Conservation (phyloP, 2,888 invertebrate species). For the Adelphocoris suturalis region DNA sequence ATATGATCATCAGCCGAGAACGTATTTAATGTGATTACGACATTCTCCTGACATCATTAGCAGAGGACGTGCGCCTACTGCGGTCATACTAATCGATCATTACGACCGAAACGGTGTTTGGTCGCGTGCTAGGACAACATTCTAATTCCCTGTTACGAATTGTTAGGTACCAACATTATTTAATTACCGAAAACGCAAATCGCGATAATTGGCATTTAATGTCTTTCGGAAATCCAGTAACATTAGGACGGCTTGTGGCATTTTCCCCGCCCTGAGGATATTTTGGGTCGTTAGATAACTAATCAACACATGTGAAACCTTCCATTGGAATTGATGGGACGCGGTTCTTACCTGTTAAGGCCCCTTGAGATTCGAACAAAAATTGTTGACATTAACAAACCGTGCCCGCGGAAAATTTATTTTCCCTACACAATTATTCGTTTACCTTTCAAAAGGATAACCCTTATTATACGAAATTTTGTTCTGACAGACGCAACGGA, state of each 20-base stretch:
- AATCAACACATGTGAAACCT: too few species aligned
- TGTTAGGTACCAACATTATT: neutral
- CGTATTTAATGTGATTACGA: neutral
- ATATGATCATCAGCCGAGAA: slow-evolving; percentile 10
- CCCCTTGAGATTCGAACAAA: too few species aligned
- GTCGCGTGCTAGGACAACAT: slow-evolving; percentile 29
- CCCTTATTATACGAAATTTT: too few species aligned
- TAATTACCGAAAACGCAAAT: slow-evolving; percentile 5
- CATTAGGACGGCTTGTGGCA: too few species aligned
- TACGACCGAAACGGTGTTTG: neutral
- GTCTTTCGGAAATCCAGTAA: neutral
- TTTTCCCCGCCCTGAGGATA: neutral
- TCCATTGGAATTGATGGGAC: too few species aligned
- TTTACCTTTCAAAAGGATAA: too few species aligned
- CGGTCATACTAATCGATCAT: slow-evolving; percentile 13
- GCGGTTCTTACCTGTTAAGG: too few species aligned
- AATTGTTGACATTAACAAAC: too few species aligned
- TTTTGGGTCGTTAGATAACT: too few species aligned
- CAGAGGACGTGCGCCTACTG: neutral
- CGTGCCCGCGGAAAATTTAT: too few species aligned
- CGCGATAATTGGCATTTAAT: neutral
- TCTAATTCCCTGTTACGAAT: slow-evolving; percentile 9
- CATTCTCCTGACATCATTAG: neutral
- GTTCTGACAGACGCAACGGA: too few species aligned
- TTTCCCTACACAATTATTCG: too few species aligned